These are phyloP conservation scores for Dynastes tityus DNA, from an alignment of 2,888 invertebrate genomes.

Conservation along the genomic window DNA sequence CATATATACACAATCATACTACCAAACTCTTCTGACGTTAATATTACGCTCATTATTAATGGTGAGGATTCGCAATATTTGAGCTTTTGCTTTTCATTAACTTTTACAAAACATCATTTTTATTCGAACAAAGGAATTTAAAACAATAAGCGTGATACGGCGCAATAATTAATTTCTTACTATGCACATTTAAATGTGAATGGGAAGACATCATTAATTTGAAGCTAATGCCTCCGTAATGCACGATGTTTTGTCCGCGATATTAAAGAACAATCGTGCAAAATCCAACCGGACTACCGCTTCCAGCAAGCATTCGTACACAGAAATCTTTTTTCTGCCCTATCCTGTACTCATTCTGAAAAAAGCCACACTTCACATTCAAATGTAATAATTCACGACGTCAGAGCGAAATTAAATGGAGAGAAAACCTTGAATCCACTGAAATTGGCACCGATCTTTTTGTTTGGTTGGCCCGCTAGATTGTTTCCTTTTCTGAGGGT, in stretches of 20 bases:
- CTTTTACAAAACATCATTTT: conserved; percentile 21
- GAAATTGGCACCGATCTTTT: conserved; percentile 49
- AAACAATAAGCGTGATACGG: conserved; percentile 13
- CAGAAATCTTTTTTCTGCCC: neutral
- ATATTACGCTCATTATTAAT: conserved; percentile 13
- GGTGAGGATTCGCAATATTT: conserved; percentile 14
- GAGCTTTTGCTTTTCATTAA: conserved; percentile 23
- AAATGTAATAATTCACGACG: conserved; percentile 44
- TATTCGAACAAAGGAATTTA: conserved; percentile 13
- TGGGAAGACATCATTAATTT: conserved; percentile 40
- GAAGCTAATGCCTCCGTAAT: conserved; percentile 31
- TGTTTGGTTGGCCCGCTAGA: conserved; percentile 26
- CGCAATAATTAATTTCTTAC: conserved; percentile 40
- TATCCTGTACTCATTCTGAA: neutral
- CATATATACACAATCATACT: no score
- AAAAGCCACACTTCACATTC: conserved; percentile 28
- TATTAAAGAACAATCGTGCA: conserved; percentile 40
- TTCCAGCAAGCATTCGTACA: conserved; percentile 16
- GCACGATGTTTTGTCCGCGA: conserved; percentile 37
- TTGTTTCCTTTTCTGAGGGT: conserved; percentile 34
- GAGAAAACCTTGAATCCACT: conserved; percentile 46
- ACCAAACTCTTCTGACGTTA: neutral
- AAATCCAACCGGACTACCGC: conserved; percentile 18
- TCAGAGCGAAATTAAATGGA: conserved; percentile 44
- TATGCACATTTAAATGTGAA: conserved; percentile 39